Evolutionary conservation across 1,140 invertebrate species (phyloP), one percentile per base, ranked within the genome.

Genomic region (Ceratoteleas bidentatus): DNA sequence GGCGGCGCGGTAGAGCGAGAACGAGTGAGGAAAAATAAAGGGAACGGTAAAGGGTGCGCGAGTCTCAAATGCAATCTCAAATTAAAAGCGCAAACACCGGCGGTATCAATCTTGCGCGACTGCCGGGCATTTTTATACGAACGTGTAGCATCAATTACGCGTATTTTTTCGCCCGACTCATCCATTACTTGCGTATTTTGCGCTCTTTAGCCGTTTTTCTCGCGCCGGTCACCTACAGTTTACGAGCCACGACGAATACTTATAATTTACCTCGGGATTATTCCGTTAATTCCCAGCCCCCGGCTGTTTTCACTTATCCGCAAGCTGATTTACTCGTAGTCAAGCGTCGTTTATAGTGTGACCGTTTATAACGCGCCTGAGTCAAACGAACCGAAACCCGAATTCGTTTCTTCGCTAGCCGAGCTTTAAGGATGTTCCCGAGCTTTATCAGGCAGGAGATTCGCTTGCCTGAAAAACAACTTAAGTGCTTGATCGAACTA

Each of bases 21-120:
- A 4, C 24, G 24, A 24, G 24, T 4, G 24, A 24, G 24, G 24
- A 24, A 24, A 24, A 24, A 24, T 24, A 24, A 24, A 24, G 24
- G 24, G 24, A 24, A 24, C 4, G 24, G 24, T 4, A 24, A 24
- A 24, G 24, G 24, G 24, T 24, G 24, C 5, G 11, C 36, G 33
- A 33, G 11, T 43, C 34, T 56, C 49, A 50, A 62, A 61, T 60
- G 43, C 15, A 53, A 62, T 78, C 61, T 65, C 53, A 72, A 79
- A 79, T 79, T 66, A 79, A 79, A 79, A 79, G 34, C 61, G 56
- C 72, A 79, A 79, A 79, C 61, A 79, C 61, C 61, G 61, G 61
- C 58, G 53, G 72, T 79, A 79, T 79, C 54, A 79, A 79, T 72
- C 62, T 79, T 65, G 49, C 33, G 45, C 57, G 33, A 65, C 64